Percentiles rank a stretch among this genome's conserved stretches.
Conservation (phyloP, 2,797 vertebrate species). For the Coranthus polyacanthus region DNA sequence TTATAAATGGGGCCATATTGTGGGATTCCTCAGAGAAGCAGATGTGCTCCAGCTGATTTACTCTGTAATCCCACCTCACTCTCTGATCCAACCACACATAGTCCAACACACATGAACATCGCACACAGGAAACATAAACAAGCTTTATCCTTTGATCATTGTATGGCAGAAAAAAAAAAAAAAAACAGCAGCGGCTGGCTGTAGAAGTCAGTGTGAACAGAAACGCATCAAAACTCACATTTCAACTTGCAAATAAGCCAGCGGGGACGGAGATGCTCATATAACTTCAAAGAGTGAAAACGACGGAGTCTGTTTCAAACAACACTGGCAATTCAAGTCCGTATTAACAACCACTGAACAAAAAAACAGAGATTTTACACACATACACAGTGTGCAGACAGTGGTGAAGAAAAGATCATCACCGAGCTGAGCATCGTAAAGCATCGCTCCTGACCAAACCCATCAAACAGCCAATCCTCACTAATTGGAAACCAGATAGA, state of each 20-base stretch:
- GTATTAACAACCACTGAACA: slow-evolving; percentile 49
- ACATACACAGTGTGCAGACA: slow-evolving; percentile 18
- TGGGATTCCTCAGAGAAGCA: slow-evolving; percentile 71
- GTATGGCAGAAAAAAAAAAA: slow-evolving; percentile 30
- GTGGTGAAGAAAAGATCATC: slow-evolving; percentile 33
- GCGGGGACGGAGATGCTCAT: slow-evolving; percentile 42
- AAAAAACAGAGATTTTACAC: slow-evolving; percentile 35
- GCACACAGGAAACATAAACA: slow-evolving; percentile 46
- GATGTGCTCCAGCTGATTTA: slow-evolving; percentile 73
- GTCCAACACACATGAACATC: slow-evolving; percentile 20
- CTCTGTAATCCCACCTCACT: slow-evolving; percentile 63
- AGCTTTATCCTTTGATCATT: slow-evolving; percentile 65
- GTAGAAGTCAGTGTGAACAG: slow-evolving; percentile 33
- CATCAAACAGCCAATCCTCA: slow-evolving; percentile 48
- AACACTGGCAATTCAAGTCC: slow-evolving; percentile 36
- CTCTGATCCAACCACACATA: slow-evolving; percentile 50
- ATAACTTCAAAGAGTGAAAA: slow-evolving; percentile 54
- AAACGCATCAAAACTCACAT: slow-evolving; percentile 30
- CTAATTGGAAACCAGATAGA: slow-evolving; percentile 50
- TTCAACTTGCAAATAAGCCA: slow-evolving; percentile 39
- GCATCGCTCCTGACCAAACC: slow-evolving; percentile 44
- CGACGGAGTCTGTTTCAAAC: slow-evolving; percentile 43
- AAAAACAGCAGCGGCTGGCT: slow-evolving; percentile 12
- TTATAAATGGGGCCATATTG: slow-evolving; percentile 55
- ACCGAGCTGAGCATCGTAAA: slow-evolving; percentile 46